Percentiles rank a stretch among this genome's conserved stretches.
phyloP scores from a whole-genome alignment of 2,113 vertebrate species.

The Emydocephalus ijimae region DNA sequence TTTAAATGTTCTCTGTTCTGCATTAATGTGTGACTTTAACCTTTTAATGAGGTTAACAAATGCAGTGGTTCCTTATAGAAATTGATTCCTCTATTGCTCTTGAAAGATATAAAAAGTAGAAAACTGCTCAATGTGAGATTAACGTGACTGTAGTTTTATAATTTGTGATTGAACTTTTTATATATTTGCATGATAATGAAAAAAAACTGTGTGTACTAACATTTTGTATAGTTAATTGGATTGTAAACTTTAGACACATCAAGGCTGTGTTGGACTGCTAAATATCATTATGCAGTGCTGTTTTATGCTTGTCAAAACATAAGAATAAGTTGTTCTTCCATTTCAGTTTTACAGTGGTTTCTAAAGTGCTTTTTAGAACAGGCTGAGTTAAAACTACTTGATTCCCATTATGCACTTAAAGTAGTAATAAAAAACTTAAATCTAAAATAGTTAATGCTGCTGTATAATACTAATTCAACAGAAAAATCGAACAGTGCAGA shows the following conservation, averaged over 20 bases:
- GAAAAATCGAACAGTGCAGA: slow-evolving; percentile 10
- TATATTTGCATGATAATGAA: slow-evolving; percentile 22
- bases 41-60: not conserved
- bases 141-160: slow-evolving; percentile 25
- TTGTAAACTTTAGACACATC: slow-evolving; percentile 29
- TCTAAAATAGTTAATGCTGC: slow-evolving; percentile 11
- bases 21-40: not conserved
- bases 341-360: slow-evolving; percentile 35
- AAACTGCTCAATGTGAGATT: slow-evolving; percentile 25
- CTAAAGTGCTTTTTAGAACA: slow-evolving; percentile 32
- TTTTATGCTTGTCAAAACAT: slow-evolving; percentile 28
- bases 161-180: slow-evolving; percentile 23
- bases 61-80: not conserved
- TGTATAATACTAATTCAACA: slow-evolving; percentile 5
- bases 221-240: slow-evolving; percentile 26
- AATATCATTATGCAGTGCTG: not conserved
- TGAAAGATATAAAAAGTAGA: slow-evolving; percentile 17
- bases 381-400: slow-evolving; percentile 41
- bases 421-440: slow-evolving; percentile 16
- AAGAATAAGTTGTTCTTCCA: slow-evolving; percentile 23
- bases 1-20: not conserved
- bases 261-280: slow-evolving; percentile 15
- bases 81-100: slow-evolving; percentile 24
- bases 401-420: slow-evolving; percentile 26
- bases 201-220: not conserved